These are phyloP conservation scores for Formica aserva DNA, from an alignment of 2,888 invertebrate species.

Conservation along the genomic window DNA sequence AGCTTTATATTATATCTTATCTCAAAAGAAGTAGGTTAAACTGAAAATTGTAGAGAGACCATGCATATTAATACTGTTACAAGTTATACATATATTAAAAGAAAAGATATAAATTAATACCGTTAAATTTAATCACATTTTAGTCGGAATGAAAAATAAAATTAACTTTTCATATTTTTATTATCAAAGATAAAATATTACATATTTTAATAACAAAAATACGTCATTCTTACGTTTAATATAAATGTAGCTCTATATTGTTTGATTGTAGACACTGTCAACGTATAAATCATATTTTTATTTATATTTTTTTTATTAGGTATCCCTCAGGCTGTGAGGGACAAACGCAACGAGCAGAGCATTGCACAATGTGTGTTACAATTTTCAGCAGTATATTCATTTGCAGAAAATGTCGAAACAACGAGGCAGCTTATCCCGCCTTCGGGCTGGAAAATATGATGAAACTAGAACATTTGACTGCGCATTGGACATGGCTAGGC, in stretches of 20 bases:
- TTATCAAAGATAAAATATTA: conserved; percentile 1
- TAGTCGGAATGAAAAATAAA: background rate
- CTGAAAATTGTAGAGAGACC: background rate
- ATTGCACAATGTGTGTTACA: background rate
- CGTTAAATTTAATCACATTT: background rate
- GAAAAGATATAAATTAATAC: background rate
- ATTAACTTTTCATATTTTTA: background rate
- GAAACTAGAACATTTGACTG: conserved; percentile 90
- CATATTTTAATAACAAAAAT: background rate
- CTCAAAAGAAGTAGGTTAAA: background rate
- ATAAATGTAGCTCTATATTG: background rate
- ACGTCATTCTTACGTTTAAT: background rate
- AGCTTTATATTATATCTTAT: conserved; percentile 5
- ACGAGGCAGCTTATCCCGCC: conserved; percentile 91
- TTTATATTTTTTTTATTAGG: conserved; percentile 29
- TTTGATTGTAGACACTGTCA: background rate
- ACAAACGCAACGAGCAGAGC: conserved; percentile 63
- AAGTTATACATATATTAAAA: background rate
- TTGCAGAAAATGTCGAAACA: conserved; percentile 90
- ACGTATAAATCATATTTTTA: background rate
- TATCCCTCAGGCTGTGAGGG: background rate
- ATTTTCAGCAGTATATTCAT: conserved; percentile 23
- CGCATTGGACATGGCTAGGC: conserved; percentile 89
- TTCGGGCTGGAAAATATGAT: conserved; percentile 91
- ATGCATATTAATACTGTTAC: background rate